Percentiles rank a stretch among this genome's conserved stretches.
These are phyloP conservation scores for Notarius lentiginosus DNA, from an alignment of 2,113 vertebrate species.

Conservation along the genomic window DNA sequence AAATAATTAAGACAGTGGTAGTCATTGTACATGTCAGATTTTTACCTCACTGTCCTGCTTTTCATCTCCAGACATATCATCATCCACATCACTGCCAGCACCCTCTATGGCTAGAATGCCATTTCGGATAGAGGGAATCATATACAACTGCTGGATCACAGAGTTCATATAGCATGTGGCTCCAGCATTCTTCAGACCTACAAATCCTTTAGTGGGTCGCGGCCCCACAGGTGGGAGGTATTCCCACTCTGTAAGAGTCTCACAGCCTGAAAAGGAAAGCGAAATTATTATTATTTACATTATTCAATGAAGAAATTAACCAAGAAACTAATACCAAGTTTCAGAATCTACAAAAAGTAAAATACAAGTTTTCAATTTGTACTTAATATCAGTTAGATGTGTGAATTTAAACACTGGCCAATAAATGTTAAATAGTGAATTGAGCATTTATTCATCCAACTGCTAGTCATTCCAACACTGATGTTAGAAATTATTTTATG, in stretches of 20 bases:
- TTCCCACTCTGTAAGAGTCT: constrained; percentile 97
- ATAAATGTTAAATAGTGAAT: background rate
- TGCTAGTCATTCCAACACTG: background rate
- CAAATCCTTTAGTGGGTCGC: constrained; percentile 95
- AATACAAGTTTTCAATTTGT: background rate
- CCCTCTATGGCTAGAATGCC: constrained; percentile 98
- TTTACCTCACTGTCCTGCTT: constrained; percentile 97
- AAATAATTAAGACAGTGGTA: background rate
- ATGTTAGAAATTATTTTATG: background rate
- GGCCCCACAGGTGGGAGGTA: constrained; percentile 96
- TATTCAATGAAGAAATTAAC: background rate
- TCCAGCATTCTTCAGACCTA: constrained; percentile 96
- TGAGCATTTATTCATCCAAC: background rate
- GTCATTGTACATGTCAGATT: background rate
- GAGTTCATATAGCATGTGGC: constrained; percentile 99
- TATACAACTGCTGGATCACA: constrained; percentile 99
- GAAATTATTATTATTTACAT: background rate
- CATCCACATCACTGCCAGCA: constrained; percentile 95
- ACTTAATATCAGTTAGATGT: background rate
- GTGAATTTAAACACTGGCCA: background rate
- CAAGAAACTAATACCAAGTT: background rate
- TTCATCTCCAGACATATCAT: constrained; percentile 98
- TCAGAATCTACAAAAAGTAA: background rate
- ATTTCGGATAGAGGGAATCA: constrained; percentile 97
- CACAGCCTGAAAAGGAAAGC: constrained; percentile 79